Evolutionary conservation across 2,113 vertebrate species (phyloP).

Genomic region (Chunga burmeisteri): DNA sequence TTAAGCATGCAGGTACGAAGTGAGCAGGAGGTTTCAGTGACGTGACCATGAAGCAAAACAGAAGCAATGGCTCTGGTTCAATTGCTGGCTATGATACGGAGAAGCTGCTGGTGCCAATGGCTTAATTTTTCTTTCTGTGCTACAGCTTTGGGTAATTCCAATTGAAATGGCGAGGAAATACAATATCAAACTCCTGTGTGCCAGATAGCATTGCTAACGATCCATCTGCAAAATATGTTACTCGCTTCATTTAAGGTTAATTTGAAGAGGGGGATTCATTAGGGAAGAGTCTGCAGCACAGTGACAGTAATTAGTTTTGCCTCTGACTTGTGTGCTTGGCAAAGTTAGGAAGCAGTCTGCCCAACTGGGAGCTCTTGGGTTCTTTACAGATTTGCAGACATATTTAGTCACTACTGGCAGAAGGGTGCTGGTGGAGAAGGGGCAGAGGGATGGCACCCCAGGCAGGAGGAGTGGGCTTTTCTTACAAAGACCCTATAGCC

Average conservation of each 20-base stretch:
- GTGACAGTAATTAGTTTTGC: not conserved
- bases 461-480: not conserved
- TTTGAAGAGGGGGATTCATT: not conserved
- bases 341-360: not conserved
- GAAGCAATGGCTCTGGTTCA: not conserved
- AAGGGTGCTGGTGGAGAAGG: not conserved
- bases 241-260: not conserved
- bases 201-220: not conserved
- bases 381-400: not conserved
- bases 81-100: not conserved
- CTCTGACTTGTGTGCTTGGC: not conserved
- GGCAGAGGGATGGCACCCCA: not conserved
- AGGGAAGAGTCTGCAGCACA: not conserved
- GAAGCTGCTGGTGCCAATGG: not conserved
- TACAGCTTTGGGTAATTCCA: not conserved
- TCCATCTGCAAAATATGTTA: not conserved
- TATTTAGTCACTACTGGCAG: not conserved
- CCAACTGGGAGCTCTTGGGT: rapidly evolving
- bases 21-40: not conserved
- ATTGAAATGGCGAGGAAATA: not conserved
- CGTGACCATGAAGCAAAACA: not conserved
- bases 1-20: not conserved
- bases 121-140: not conserved
- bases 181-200: not conserved
- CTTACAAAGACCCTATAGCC: not conserved